These are phyloP conservation scores for Platycercus adscitus DNA, from an alignment of 2,113 vertebrate species.

Conservation along the genomic window DNA sequence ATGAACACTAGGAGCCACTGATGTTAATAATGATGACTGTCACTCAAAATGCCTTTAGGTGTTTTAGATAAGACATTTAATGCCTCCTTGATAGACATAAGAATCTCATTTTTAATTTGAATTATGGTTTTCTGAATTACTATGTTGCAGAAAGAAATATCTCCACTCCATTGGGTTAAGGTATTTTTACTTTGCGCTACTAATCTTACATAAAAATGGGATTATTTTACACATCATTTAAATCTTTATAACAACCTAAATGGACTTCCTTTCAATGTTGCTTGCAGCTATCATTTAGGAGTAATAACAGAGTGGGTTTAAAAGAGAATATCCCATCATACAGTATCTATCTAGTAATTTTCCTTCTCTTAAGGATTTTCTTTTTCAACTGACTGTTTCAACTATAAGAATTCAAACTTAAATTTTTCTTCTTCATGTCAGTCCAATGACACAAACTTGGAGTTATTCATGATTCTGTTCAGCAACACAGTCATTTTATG, in stretches of 20 bases:
- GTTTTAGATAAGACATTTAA: not conserved
- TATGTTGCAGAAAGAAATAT: not conserved
- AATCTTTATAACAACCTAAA: constrained; percentile 30
- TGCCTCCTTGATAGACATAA: not conserved
- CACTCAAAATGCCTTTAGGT: not conserved
- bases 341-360: constrained; percentile 51
- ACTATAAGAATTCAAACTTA: constrained; percentile 29
- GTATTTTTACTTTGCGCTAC: constrained; percentile 18
- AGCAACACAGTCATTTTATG: constrained; percentile 23
- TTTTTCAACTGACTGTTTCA: constrained; percentile 43
- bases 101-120: constrained; percentile 2
- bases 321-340: constrained; percentile 53
- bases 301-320: constrained; percentile 56
- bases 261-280: not conserved
- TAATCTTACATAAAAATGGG: constrained; percentile 8
- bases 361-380: constrained; percentile 23
- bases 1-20: not conserved
- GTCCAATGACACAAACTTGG: not conserved
- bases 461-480: constrained; percentile 33
- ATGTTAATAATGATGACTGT: not conserved
- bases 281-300: constrained; percentile 51
- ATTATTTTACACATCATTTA: constrained; percentile 62
- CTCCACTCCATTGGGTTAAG: not conserved
- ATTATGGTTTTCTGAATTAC: not conserved
- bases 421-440: constrained; percentile 6